Evolutionary conservation across 2,888 invertebrate genomes (phyloP).

Genomic region (Smittia aterrima): DNA sequence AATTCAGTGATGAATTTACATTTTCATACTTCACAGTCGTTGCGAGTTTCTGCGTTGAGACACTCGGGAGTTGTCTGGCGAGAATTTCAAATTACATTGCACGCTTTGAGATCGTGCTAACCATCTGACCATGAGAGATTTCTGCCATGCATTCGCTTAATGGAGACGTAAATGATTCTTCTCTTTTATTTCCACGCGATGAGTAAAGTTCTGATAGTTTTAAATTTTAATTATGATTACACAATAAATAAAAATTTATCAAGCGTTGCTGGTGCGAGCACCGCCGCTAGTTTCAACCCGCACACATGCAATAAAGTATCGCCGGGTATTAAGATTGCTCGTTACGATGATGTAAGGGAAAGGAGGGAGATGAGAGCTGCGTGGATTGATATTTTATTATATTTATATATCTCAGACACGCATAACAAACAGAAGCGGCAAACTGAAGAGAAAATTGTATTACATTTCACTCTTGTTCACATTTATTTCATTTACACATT

Average conservation of each 20-base stretch:
- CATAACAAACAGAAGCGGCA: constrained; percentile 4
- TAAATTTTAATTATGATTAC: neutral
- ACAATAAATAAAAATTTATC: neutral
- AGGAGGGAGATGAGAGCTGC: neutral
- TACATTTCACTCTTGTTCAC: neutral
- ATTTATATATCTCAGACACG: constrained; percentile 27
- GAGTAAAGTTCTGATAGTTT: neutral
- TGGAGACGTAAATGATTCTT: constrained; percentile 1
- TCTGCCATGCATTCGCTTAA: neutral
- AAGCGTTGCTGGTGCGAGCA: neutral
- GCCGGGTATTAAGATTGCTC: neutral
- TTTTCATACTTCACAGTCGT: constrained; percentile 18
- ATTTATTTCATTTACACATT: constrained; percentile 6
- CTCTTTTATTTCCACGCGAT: constrained; percentile 3
- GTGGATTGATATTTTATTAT: constrained; percentile 24
- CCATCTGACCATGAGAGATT: neutral
- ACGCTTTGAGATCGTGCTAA: neutral
- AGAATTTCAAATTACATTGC: too few species aligned
- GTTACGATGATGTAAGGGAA: constrained; percentile 15
- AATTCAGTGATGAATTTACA: constrained; percentile 14
- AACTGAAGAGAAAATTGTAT: constrained; percentile 9
- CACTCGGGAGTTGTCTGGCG: neutral
- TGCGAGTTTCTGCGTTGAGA: neutral
- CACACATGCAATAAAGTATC: neutral
- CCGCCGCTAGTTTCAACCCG: neutral